Evolutionary conservation across 2,113 vertebrate species (phyloP).

Genomic region (Carassius auratus): DNA sequence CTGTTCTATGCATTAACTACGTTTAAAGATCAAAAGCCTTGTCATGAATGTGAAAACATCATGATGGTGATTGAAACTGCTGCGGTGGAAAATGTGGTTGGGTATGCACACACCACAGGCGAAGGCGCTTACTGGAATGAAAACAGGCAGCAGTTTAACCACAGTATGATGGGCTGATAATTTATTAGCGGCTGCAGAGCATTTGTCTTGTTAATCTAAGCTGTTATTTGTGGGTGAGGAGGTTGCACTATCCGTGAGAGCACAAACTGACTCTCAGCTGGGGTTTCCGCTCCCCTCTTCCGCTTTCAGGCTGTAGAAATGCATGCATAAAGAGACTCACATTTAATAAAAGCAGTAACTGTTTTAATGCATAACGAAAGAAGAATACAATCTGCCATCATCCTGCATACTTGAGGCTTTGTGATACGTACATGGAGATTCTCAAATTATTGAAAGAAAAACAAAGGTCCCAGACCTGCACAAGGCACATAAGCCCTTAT

Average conservation of each 20-base stretch:
- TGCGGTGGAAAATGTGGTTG: slow-evolving; percentile 47
- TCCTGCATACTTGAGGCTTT: slow-evolving; percentile 13
- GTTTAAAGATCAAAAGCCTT: not conserved
- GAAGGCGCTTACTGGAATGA: slow-evolving; percentile 39
- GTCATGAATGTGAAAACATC: not conserved
- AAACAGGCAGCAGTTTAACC: slow-evolving; percentile 29
- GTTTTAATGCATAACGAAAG: slow-evolving; percentile 22
- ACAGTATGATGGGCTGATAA: slow-evolving; percentile 38
- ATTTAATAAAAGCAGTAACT: not conserved
- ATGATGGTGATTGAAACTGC: slow-evolving; percentile 11
- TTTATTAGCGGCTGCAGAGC: slow-evolving; percentile 39
- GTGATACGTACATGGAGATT: slow-evolving; percentile 7
- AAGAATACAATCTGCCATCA: not conserved
- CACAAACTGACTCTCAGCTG: not conserved
- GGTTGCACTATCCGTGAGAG: slow-evolving; percentile 11
- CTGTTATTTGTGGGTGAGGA: not conserved
- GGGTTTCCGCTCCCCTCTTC: not conserved
- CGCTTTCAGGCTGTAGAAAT: not conserved
- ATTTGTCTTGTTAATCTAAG: slow-evolving; percentile 17
- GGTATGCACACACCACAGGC: slow-evolving; percentile 6
- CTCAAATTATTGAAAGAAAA: not conserved
- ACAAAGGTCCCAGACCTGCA: slow-evolving; percentile 10
- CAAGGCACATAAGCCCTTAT: slow-evolving; percentile 31
- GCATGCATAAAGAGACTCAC: not conserved
- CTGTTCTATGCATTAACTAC: not conserved